A percentile compares a stretch with the other conserved stretches of the same genome.
phyloP scores from a whole-genome alignment of 2,888 invertebrate species.

The Aspidiotus destructor region DNA sequence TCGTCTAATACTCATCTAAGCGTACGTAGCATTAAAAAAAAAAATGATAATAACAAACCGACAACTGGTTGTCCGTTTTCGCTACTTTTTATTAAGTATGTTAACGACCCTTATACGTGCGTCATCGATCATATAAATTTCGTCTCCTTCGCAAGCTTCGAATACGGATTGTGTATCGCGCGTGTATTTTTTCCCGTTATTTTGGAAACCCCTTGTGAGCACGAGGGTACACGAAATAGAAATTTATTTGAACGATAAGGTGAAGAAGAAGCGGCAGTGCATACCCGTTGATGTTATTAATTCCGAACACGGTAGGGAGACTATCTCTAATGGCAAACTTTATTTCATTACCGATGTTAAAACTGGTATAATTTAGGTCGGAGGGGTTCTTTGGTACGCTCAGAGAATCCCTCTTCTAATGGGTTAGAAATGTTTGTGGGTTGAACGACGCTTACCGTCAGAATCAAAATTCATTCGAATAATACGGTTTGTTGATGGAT shows the following conservation, averaged over 20 bases:
- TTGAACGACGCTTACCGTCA: slow-evolving; percentile 29
- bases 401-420: slow-evolving; percentile 32
- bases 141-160: not conserved
- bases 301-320: slow-evolving; percentile 33
- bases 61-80: not conserved
- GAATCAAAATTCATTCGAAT: slow-evolving; percentile 33
- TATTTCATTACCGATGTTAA: slow-evolving; percentile 33
- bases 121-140: not conserved
- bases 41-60: not conserved
- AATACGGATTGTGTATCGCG: not conserved
- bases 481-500: slow-evolving; percentile 32
- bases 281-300: slow-evolving; percentile 31
- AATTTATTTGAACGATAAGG: slow-evolving; percentile 24
- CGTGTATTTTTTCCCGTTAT: not conserved
- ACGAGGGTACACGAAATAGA: slow-evolving; percentile 31
- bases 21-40: no score
- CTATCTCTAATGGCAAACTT: slow-evolving; percentile 33
- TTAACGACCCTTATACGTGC: not conserved
- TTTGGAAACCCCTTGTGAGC: slow-evolving; percentile 17
- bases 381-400: slow-evolving; percentile 17
- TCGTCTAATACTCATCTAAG: no score
- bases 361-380: slow-evolving; percentile 30
- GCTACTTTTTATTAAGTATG: not conserved
- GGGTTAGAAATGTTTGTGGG: slow-evolving; percentile 33
- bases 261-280: not conserved